Percentiles rank a stretch among this genome's conserved stretches.
phyloP scores from a whole-genome alignment of 1,140 invertebrate genomes.

The Phymorhynchus buccinoides region DNA sequence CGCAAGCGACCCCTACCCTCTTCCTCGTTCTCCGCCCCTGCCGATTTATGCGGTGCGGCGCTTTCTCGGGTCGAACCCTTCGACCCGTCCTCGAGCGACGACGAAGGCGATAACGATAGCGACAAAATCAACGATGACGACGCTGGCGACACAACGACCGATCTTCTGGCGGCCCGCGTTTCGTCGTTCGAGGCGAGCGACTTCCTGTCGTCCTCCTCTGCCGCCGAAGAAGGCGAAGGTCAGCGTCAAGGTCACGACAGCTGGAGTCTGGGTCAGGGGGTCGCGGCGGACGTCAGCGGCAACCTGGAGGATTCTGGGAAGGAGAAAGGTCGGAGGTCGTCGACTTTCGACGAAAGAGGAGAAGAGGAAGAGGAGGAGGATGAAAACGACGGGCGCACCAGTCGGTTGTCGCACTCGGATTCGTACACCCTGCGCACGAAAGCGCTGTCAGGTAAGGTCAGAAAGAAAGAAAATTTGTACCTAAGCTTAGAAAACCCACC shows the following conservation, averaged over 20 bases:
- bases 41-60: neutral
- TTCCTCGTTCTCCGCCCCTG: neutral
- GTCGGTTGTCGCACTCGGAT: neutral
- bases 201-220: neutral
- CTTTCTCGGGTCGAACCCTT: neutral
- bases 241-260: slow-evolving; percentile 32
- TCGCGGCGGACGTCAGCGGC: slow-evolving; percentile 43
- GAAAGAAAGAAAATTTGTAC: too few relatives aligned
- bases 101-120: neutral
- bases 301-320: slow-evolving; percentile 42
- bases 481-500: too few relatives aligned
- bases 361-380: too few relatives aligned
- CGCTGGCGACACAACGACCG: neutral
- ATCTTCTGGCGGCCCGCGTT: neutral
- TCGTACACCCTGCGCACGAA: neutral
- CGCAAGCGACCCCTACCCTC: neutral
- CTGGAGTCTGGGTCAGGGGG: slow-evolving; percentile 35
- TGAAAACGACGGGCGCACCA: slow-evolving; percentile 14
- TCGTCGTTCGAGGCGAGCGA: neutral
- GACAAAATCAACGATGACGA: neutral
- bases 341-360: neutral
- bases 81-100: neutral
- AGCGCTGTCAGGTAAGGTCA: neutral
- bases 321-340: neutral
- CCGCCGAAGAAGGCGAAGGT: slow-evolving; percentile 32